A percentile compares a stretch with the other conserved stretches of the same genome.
Conservation (phyloP, 2,113 vertebrate genomes). For the Raja brachyura region DNA sequence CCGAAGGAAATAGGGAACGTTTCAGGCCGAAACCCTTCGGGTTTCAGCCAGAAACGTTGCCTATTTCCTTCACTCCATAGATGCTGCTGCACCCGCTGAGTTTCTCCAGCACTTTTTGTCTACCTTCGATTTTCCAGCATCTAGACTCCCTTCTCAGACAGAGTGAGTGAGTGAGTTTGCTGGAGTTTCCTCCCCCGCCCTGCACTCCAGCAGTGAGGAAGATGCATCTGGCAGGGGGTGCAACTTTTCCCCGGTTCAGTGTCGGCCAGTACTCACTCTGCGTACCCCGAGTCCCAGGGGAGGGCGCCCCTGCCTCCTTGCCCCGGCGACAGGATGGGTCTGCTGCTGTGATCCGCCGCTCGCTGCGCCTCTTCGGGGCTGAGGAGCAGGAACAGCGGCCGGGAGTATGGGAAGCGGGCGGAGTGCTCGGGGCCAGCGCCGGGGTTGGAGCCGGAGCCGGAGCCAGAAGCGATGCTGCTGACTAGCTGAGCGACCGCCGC, state of each 20-base stretch:
- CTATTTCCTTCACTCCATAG: too few relatives aligned
- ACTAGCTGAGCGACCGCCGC: slow-evolving; percentile 7
- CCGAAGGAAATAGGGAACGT: too few relatives aligned
- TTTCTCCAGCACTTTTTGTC: too few relatives aligned
- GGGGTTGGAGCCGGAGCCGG: background rate
- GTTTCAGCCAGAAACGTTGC: too few relatives aligned
- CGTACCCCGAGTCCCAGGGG: background rate
- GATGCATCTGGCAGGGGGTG: background rate
- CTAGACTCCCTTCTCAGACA: too few relatives aligned
- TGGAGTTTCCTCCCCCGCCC: too few relatives aligned
- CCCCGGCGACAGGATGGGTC: background rate
- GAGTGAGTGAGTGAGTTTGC: too few relatives aligned
- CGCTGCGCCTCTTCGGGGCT: background rate
- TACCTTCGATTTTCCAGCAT: too few relatives aligned
- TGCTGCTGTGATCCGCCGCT: background rate
- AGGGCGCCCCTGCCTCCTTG: background rate
- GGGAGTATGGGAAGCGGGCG: background rate
- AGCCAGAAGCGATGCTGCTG: background rate
- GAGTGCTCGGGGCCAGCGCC: background rate
- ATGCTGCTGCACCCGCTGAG: too few relatives aligned
- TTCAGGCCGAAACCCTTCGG: too few relatives aligned
- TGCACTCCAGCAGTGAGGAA: background rate
- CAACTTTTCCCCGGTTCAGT: too few relatives aligned
- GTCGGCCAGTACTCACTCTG: background rate
- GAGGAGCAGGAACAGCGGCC: background rate